Percentiles rank a stretch among this genome's conserved stretches.
These are phyloP conservation scores for Lucilia sericata DNA, from an alignment of 1,140 invertebrate species.

Conservation along the genomic window DNA sequence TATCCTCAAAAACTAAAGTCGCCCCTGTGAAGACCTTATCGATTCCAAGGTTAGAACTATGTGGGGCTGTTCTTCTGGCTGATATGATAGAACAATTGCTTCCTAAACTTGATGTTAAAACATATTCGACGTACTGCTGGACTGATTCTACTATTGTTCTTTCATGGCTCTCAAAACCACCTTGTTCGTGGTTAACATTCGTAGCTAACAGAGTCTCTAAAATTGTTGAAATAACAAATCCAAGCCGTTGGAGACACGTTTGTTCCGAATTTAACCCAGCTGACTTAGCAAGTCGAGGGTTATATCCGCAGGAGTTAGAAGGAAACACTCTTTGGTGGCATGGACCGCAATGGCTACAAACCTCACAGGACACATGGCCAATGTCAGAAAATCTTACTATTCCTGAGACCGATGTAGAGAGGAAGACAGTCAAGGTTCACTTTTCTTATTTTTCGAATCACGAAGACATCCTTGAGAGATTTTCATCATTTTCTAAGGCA, in stretches of 20 bases:
- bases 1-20: background rate
- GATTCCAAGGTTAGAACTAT: too few species aligned
- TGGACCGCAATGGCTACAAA: too few species aligned
- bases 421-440: background rate
- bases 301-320: too few species aligned
- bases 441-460: background rate
- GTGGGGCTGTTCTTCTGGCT: too few species aligned
- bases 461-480: background rate
- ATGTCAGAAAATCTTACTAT: too few species aligned
- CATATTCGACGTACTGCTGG: background rate
- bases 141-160: background rate
- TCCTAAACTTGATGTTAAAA: background rate
- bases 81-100: background rate
- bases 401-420: background rate
- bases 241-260: too few species aligned
- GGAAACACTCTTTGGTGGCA: too few species aligned
- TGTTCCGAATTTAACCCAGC: too few species aligned
- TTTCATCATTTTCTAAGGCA: background rate
- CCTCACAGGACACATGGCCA: too few species aligned
- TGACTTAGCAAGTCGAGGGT: too few species aligned
- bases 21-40: too few species aligned
- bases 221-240: too few species aligned
- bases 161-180: constrained; percentile 6
- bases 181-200: constrained; percentile 32
- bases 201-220: background rate